Evolutionary conservation across 2,797 vertebrate genomes (phyloP).

Genomic region (Orientallactaga sibirica): DNA sequence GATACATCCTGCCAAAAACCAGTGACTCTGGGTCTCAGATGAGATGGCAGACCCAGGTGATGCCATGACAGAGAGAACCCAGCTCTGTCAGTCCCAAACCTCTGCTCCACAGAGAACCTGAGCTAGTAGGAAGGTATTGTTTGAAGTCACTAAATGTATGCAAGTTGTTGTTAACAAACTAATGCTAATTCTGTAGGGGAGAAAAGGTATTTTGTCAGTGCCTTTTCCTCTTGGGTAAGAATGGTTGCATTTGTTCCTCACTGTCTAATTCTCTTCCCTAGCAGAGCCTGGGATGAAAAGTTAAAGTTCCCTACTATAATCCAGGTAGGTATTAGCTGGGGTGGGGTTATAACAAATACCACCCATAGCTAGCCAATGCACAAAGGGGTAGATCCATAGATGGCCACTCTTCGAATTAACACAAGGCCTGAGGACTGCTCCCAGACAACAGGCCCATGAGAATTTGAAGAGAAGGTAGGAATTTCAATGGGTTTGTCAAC

Average conservation of each 20-base stretch:
- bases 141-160: not conserved
- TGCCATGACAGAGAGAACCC: not conserved
- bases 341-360: not conserved
- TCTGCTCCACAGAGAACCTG: not conserved
- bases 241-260: not conserved
- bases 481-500: not conserved
- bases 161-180: conserved; percentile 41
- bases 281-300: not conserved
- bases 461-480: not conserved
- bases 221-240: not conserved
- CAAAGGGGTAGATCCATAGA: not conserved
- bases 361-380: not conserved
- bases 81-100: not conserved
- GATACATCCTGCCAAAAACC: not conserved
- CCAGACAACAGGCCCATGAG: conserved; percentile 5
- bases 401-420: conserved; percentile 7
- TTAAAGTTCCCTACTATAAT: not conserved
- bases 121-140: not conserved
- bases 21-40: not conserved
- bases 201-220: not conserved
- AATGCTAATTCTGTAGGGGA: conserved; percentile 20
- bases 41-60: not conserved
- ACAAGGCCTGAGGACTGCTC: not conserved
- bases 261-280: not conserved
- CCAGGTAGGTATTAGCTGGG: not conserved